Evolutionary conservation across 2,888 invertebrate genomes (phyloP), one percentile per base, ranked within the genome.

Genomic region (Stratiomys singularior): DNA sequence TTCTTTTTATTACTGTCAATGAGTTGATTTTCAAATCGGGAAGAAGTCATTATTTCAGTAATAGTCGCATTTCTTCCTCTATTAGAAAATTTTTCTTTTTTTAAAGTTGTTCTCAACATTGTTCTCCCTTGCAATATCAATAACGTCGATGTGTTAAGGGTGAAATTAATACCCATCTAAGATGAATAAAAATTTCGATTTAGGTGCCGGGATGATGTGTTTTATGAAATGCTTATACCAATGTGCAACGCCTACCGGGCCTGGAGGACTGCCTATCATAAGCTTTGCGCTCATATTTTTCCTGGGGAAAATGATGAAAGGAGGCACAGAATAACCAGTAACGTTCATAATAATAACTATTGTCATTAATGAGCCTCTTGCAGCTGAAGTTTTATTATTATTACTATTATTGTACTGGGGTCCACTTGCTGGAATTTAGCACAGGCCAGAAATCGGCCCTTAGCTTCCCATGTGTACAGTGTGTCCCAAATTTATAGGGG

Each of bases 161-260:
- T 82, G 82, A 72, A 77, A 81, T 52, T 81, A 81, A 74, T 82
- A 9, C 5, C 37, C 9, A 37, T 83, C 82, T 56, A 82, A 77
- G 23, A 84, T 80, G 52, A 83, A 78, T 44, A 83, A 76, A 64
- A 82, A 77, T 67, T 81, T 80, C 72, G 80, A 76, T 28, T 81
- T 78, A 67, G 77, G 60, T 69, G 81, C 9, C 37, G 9, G 37
- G 37, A 5, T 77, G 18, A 82, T 77, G 23, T 74, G 72, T 0
- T 78, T 52, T 46, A 82, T 78, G 63, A 84, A 84, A 80, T 86
- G 83, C 30, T 81, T 69, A 85, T n/a, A 81, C 84, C 84, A 85
- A 46, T 83, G 67, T 85, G 84, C 37, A 58, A 78, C 80, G 44
- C 78, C 79, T 30, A 83, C 81, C 13, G 84, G 77, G 46, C 84